phyloP scores from a whole-genome alignment of 2,113 vertebrate genomes.

The Actenoides hombroni region DNA sequence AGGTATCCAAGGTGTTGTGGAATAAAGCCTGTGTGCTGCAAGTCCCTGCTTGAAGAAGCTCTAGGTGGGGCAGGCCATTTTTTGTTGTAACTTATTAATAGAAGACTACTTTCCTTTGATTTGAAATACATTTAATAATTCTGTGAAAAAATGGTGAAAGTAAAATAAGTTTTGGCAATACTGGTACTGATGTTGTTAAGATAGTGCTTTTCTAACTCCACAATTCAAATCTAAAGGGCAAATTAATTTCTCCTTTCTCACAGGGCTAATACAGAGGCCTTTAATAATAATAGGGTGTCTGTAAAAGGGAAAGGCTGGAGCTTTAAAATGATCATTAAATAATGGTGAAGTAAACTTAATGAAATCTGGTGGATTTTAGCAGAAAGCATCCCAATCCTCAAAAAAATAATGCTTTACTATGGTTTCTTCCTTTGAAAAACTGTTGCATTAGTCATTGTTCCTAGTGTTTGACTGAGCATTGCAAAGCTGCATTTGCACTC shows the following conservation, averaged over 20 bases:
- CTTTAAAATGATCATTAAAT: not conserved
- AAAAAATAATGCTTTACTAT: not conserved
- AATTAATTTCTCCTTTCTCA: not conserved
- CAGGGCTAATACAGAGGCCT: not conserved
- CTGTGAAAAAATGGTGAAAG: not conserved
- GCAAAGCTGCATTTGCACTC: not conserved
- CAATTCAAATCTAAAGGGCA: not conserved
- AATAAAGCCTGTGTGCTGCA: too few species aligned
- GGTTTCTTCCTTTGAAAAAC: not conserved
- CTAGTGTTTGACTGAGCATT: not conserved
- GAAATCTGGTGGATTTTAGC: not conserved
- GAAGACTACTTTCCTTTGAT: not conserved
- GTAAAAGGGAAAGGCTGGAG: not conserved
- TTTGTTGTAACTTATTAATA: not conserved
- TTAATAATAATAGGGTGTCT: not conserved
- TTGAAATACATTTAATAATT: not conserved
- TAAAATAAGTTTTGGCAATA: not conserved
- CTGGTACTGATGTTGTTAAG: not conserved
- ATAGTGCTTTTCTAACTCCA: not conserved
- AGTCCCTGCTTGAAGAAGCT: not conserved
- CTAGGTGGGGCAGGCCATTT: not conserved
- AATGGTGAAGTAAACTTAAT: not conserved
- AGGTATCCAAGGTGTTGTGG: rapidly evolving
- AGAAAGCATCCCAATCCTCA: not conserved
- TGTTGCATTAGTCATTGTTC: not conserved